Conservation (phyloP, 2,113 vertebrate genomes). For the Piaya cayana region DNA sequence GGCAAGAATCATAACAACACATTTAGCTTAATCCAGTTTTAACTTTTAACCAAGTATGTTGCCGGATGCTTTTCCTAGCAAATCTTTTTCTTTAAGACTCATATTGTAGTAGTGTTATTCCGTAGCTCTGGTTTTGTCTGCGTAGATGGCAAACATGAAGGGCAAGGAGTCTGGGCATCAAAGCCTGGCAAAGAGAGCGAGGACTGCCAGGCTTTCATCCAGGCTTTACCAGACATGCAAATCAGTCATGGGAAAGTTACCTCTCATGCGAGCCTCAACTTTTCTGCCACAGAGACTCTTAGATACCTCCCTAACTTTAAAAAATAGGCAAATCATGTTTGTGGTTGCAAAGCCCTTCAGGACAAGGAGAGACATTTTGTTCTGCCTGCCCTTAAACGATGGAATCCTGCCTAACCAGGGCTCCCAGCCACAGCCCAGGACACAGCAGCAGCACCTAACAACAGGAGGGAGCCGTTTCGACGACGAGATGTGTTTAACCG, state of each 20-base stretch:
- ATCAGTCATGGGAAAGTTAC: constrained; percentile 7
- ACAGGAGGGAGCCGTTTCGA: not conserved
- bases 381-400: not conserved
- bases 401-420: constrained; percentile 30
- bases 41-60: not conserved
- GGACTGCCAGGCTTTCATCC: constrained; percentile 12
- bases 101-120: not conserved
- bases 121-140: not conserved
- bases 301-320: not conserved
- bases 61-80: not conserved
- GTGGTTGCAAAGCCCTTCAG: not conserved
- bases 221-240: constrained; percentile 8
- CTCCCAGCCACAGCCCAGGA: not conserved
- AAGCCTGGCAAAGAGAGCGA: not conserved
- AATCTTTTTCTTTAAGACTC: not conserved
- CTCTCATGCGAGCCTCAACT: not conserved
- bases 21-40: not conserved
- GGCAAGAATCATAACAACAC: not conserved
- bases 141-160: not conserved
- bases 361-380: constrained; percentile 21
- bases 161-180: constrained; percentile 5
- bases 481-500: not conserved
- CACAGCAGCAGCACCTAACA: not conserved
- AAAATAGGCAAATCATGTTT: constrained; percentile 12
- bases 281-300: not conserved